phyloP scores from a whole-genome alignment of 2,888 invertebrate genomes.

The Deroplatys truncata region DNA sequence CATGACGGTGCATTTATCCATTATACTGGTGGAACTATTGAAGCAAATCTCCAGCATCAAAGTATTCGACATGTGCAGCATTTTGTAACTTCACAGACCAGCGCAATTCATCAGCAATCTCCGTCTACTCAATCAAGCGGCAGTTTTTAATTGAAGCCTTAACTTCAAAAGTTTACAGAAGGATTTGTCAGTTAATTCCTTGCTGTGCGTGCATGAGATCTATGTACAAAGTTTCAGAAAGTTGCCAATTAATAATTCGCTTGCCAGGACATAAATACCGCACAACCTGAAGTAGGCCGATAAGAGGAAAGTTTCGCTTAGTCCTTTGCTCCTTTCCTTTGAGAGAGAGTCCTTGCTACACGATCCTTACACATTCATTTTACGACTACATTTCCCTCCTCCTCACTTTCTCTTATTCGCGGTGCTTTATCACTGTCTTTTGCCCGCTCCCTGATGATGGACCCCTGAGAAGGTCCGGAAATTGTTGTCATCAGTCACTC shows the following conservation, averaged over 20 bases:
- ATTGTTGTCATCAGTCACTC: conserved; percentile 15
- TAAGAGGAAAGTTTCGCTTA: background rate
- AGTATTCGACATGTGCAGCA: background rate
- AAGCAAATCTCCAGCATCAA: too few species aligned
- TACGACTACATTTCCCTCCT: background rate
- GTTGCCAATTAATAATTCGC: background rate
- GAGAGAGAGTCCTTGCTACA: background rate
- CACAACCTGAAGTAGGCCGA: background rate
- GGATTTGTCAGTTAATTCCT: background rate
- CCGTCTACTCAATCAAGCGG: background rate
- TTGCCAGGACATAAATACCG: background rate
- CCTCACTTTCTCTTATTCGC: background rate
- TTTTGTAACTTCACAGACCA: too few species aligned
- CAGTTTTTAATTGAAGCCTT: background rate
- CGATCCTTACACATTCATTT: background rate
- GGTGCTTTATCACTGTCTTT: conserved; percentile 4
- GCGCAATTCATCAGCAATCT: background rate
- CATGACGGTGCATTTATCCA: too few species aligned
- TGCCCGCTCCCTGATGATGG: conserved; percentile 6
- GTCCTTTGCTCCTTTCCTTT: background rate
- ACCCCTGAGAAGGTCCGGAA: conserved; percentile 14
- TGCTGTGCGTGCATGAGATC: background rate
- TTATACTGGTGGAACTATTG: too few species aligned
- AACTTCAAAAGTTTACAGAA: background rate
- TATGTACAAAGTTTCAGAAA: background rate